A percentile compares a stretch with the other conserved stretches of the same genome.
Evolutionary conservation across 2,797 vertebrate genomes (phyloP).

Genomic region (Oryzias sinensis): DNA sequence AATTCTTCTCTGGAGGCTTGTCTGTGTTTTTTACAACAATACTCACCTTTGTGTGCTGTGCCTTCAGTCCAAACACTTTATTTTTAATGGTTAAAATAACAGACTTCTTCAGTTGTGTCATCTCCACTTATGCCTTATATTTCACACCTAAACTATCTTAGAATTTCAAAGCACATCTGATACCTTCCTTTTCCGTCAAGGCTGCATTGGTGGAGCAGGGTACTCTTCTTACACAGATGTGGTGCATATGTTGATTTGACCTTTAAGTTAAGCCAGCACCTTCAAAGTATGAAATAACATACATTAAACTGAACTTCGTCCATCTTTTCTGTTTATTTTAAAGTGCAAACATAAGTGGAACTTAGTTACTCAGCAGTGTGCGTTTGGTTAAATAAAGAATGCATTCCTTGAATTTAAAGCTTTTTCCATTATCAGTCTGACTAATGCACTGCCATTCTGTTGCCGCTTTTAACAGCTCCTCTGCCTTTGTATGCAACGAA

Average conservation of each 20-base stretch:
- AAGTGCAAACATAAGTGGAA: constrained; percentile 23
- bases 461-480: constrained; percentile 30
- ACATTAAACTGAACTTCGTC: constrained; percentile 3
- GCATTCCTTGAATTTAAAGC: constrained; percentile 13
- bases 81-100: too few relatives aligned
- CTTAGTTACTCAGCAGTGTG: constrained; percentile 6
- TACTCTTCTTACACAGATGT: constrained; percentile 2
- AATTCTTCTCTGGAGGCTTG: constrained; percentile 20
- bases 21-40: constrained; percentile 16
- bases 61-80: too few relatives aligned
- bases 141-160: background rate
- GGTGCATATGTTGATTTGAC: constrained; percentile 13
- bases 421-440: constrained; percentile 34
- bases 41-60: constrained; percentile 1
- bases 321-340: constrained; percentile 14
- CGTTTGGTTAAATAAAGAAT: constrained; percentile 23
- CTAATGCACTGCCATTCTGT: constrained; percentile 29
- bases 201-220: constrained; percentile 2
- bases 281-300: constrained; percentile 7
- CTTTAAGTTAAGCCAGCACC: constrained; percentile 4
- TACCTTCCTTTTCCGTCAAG: constrained; percentile 20
- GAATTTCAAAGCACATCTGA: background rate
- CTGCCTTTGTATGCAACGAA: constrained; percentile 32
- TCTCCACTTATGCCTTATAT: background rate
- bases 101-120: background rate